Evolutionary conservation across 2,888 invertebrate species (phyloP).

Genomic region (Thymelicus acteon): DNA sequence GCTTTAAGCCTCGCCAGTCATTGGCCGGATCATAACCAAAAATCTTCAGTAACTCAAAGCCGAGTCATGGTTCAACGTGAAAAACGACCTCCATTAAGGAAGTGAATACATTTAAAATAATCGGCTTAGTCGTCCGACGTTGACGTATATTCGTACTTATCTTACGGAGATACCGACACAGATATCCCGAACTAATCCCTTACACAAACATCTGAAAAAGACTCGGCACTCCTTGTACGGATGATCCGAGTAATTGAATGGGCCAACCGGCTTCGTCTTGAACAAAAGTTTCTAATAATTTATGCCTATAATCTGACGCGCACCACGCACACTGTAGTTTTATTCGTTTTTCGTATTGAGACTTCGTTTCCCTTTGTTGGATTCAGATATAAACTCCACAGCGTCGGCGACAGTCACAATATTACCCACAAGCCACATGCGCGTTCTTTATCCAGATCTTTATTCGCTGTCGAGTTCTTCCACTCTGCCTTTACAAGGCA

Average conservation of each 20-base stretch:
- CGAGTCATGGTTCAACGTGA: conserved; percentile 72
- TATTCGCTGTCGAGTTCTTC: conserved; percentile 61
- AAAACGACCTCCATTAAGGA: conserved; percentile 84
- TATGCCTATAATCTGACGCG: conserved; percentile 83
- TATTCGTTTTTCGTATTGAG: conserved; percentile 72
- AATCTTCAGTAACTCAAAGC: conserved; percentile 80
- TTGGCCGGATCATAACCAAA: conserved; percentile 83
- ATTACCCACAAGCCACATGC: conserved; percentile 66
- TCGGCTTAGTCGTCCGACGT: conserved; percentile 84
- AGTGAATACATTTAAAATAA: conserved; percentile 86
- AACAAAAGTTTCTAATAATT: conserved; percentile 84
- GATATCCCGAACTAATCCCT: conserved; percentile 83
- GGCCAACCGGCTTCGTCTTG: conserved; percentile 74
- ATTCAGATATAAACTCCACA: conserved; percentile 74
- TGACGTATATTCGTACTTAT: conserved; percentile 85
- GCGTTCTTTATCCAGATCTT: conserved; percentile 65
- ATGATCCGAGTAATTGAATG: conserved; percentile 76
- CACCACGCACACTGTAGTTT: conserved; percentile 62
- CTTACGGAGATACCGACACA: conserved; percentile 83
- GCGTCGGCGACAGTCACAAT: conserved; percentile 75
- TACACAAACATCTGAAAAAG: conserved; percentile 83
- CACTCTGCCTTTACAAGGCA: conserved; percentile 45
- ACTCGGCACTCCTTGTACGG: conserved; percentile 80
- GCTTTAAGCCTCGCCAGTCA: conserved; percentile 76
- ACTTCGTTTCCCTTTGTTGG: conserved; percentile 69